Conservation (phyloP, 2,113 vertebrate genomes). For the Chlorodrepanis virens region DNA sequence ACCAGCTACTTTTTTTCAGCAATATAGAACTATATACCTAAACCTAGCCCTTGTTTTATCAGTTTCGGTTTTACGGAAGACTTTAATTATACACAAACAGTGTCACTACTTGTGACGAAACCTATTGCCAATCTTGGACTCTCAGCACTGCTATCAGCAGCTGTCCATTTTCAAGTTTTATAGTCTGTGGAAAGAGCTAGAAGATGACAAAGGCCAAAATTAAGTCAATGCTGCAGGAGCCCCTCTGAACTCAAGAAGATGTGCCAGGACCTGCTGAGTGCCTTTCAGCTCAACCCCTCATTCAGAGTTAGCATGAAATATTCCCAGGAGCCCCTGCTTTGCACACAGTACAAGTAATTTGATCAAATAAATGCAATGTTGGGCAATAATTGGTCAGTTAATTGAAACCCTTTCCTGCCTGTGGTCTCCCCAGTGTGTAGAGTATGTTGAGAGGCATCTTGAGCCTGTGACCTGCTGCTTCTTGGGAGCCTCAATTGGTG, state of each 20-base stretch:
- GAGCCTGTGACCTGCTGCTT: background rate
- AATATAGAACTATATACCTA: background rate
- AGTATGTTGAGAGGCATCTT: background rate
- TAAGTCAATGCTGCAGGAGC: background rate
- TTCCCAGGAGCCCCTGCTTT: background rate
- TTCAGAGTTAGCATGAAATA: background rate
- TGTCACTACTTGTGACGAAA: background rate
- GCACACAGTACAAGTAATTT: background rate
- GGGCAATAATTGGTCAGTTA: background rate
- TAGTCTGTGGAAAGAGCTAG: background rate
- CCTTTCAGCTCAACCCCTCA: background rate
- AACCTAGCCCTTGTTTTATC: background rate
- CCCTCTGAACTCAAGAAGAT: background rate
- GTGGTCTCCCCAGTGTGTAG: fast-evolving
- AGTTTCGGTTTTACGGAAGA: background rate
- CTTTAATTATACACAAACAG: background rate
- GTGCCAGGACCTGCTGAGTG: background rate
- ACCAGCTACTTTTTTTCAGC: background rate
- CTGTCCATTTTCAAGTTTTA: background rate
- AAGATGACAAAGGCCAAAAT: background rate
- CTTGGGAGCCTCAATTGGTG: background rate
- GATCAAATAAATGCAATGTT: background rate
- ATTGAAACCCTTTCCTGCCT: background rate
- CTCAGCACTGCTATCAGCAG: background rate
- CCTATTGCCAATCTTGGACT: background rate